Conservation (phyloP, 2,797 vertebrate genomes). For the Sus cebifrons region DNA sequence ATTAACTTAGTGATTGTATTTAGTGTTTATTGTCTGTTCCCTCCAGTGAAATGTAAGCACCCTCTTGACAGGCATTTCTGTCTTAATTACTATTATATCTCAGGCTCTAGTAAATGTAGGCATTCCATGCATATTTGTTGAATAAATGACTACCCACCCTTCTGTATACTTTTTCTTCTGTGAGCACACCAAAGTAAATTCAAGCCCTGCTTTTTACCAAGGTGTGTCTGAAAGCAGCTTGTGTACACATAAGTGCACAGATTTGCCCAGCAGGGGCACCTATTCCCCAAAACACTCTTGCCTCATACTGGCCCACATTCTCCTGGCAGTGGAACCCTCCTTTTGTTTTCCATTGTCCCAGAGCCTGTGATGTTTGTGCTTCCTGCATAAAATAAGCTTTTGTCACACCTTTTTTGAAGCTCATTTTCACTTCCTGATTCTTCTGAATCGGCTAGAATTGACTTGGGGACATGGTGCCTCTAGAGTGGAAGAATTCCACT, state of each 20-base stretch:
- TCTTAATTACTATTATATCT: neutral
- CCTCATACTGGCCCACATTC: neutral
- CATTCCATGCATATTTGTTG: constrained; percentile 2
- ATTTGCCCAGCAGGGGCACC: no score
- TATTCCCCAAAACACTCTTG: accelerated
- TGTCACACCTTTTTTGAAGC: constrained; percentile 53
- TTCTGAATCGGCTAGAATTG: constrained; percentile 51
- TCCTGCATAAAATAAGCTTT: constrained; percentile 56
- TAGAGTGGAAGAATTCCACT: neutral
- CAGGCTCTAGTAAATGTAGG: neutral
- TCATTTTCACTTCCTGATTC: constrained; percentile 65
- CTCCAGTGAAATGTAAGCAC: neutral
- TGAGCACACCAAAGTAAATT: neutral
- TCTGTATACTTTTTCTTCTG: neutral
- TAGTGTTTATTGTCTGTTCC: neutral
- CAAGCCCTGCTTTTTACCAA: neutral
- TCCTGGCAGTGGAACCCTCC: neutral
- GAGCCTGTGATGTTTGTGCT: constrained; percentile 10
- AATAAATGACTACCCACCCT: neutral
- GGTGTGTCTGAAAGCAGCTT: neutral
- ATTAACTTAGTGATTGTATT: neutral
- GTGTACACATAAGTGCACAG: neutral
- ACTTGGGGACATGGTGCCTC: neutral
- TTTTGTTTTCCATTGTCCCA: constrained; percentile 23
- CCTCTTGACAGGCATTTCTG: neutral